phyloP scores from a whole-genome alignment of 2,797 vertebrate species.

The Hippocampus kuda region DNA sequence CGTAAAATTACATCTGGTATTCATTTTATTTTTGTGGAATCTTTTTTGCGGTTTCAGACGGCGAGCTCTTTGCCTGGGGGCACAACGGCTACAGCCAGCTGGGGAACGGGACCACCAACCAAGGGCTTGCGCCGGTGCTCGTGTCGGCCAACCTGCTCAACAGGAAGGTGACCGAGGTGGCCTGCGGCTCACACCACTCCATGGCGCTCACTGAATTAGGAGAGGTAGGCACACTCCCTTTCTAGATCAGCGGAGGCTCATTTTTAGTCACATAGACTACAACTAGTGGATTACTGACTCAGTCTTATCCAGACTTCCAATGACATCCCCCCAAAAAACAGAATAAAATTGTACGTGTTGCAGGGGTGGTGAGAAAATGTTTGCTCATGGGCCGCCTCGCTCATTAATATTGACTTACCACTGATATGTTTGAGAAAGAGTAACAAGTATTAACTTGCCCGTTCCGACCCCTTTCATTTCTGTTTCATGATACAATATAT shows the following conservation, averaged over 20 bases:
- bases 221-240: slow-evolving; percentile 63
- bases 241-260: no score
- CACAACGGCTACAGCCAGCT: slow-evolving; percentile 96
- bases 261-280: not conserved
- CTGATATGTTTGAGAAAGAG: no score
- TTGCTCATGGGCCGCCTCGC: no score
- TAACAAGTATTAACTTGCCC: no score
- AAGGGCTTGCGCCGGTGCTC: slow-evolving; percentile 79
- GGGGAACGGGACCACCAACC: slow-evolving; percentile 89
- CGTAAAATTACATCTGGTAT: not conserved
- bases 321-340: no score
- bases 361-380: no score
- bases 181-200: slow-evolving; percentile 96
- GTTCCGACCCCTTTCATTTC: no score
- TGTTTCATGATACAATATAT: no score
- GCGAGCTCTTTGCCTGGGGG: slow-evolving; percentile 91
- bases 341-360: no score
- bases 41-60: slow-evolving; percentile 67
- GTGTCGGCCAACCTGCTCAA: slow-evolving; percentile 81
- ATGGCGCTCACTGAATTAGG: slow-evolving; percentile 83
- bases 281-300: no score
- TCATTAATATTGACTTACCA: no score
- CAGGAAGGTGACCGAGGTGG: slow-evolving; percentile 84
- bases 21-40: not conserved
- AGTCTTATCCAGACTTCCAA: no score